These are phyloP conservation scores for Myzus persicae DNA, from an alignment of 1,140 invertebrate genomes.

Conservation along the genomic window DNA sequence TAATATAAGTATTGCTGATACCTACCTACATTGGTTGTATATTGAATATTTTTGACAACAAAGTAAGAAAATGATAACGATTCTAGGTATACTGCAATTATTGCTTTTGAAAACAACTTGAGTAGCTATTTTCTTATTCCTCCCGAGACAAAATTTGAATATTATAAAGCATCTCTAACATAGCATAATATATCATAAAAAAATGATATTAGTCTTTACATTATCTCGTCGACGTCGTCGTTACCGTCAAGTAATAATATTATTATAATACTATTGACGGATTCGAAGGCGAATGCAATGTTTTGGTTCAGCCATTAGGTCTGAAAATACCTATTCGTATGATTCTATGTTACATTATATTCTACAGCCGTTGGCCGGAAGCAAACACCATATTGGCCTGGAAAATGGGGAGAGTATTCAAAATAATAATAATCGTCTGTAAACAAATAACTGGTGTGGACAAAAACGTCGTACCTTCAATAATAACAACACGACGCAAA, in stretches of 20 bases:
- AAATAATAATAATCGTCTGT: not conserved
- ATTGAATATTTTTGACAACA: constrained; percentile 31
- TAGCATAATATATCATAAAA: not conserved
- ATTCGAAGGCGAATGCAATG: not conserved
- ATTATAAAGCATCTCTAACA: not conserved
- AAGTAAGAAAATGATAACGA: constrained; percentile 13
- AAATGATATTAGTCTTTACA: not conserved
- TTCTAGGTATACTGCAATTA: constrained; percentile 3
- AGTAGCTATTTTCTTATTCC: not conserved
- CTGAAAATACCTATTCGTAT: not conserved
- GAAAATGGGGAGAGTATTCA: not conserved
- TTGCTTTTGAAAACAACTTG: not conserved
- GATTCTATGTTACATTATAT: not conserved
- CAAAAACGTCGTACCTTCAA: not conserved
- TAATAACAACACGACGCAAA: not conserved
- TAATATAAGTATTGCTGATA: constrained; percentile 11
- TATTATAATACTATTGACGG: not conserved
- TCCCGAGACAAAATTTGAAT: not conserved
- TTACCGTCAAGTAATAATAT: not conserved
- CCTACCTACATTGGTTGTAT: not conserved
- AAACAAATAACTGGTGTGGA: not conserved
- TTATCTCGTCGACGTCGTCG: not conserved
- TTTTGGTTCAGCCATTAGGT: not conserved
- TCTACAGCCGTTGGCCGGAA: not conserved
- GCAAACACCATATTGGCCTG: not conserved